Conservation (phyloP, 2,888 invertebrate species). For the Orthosia gracilis region DNA sequence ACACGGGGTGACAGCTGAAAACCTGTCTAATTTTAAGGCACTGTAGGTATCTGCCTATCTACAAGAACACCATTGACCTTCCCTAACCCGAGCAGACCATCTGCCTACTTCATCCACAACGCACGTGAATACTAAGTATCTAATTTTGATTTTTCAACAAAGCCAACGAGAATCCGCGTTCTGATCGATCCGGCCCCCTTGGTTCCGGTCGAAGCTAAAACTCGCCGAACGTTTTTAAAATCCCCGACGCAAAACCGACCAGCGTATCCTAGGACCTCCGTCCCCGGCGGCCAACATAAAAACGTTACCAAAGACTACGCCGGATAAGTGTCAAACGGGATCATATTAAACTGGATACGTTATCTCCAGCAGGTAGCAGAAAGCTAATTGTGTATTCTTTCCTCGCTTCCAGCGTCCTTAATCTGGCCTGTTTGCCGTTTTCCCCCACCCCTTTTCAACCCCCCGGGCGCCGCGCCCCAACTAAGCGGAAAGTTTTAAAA, state of each 20-base stretch:
- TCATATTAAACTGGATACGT: constrained; percentile 83
- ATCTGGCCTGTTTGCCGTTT: constrained; percentile 86
- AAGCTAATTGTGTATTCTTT: constrained; percentile 91
- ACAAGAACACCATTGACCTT: constrained; percentile 58
- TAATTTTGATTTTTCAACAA: constrained; percentile 89
- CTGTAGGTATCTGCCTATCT: constrained; percentile 21
- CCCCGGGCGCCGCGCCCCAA: constrained; percentile 80
- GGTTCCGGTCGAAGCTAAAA: constrained; percentile 88
- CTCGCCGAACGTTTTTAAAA: constrained; percentile 87
- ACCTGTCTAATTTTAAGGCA: constrained; percentile 34
- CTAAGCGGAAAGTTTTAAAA: constrained; percentile 89
- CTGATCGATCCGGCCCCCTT: constrained; percentile 87
- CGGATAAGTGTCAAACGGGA: constrained; percentile 72
- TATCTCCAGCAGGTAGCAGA: constrained; percentile 89
- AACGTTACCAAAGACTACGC: constrained; percentile 59
- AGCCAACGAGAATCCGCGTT: constrained; percentile 83
- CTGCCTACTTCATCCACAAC: constrained; percentile 71
- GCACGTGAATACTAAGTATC: constrained; percentile 87
- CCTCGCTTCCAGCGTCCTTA: constrained; percentile 89
- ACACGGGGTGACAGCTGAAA: not conserved
- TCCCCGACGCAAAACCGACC: constrained; percentile 84
- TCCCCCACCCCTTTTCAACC: constrained; percentile 77
- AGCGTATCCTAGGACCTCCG: constrained; percentile 74
- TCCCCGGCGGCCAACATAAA: constrained; percentile 69
- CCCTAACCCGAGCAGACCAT: constrained; percentile 68